Conservation (phyloP, 2,888 invertebrate species). For the Drosophila setosimentum region DNA sequence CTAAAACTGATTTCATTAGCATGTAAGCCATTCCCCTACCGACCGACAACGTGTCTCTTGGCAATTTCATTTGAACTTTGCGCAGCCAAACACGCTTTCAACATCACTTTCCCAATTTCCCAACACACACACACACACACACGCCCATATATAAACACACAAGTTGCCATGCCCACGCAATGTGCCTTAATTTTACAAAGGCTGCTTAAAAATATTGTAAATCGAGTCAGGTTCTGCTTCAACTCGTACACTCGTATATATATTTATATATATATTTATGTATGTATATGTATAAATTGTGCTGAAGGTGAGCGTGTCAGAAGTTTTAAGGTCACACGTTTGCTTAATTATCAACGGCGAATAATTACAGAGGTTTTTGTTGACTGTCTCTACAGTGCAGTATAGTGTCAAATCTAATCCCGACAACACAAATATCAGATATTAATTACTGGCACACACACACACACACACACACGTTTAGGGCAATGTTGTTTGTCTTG, state of each 20-base stretch:
- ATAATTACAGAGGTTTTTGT: conserved; percentile 34
- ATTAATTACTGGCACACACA: conserved; percentile 43
- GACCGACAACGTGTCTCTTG: conserved; percentile 39
- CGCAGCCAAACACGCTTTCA: conserved; percentile 35
- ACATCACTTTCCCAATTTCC: conserved; percentile 22
- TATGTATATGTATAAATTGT: conserved; percentile 1
- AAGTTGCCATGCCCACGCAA: conserved; percentile 1
- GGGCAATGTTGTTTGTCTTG: conserved; percentile 36
- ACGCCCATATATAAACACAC: conserved; percentile 1
- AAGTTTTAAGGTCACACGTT: conserved; percentile 53
- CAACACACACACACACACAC: not conserved
- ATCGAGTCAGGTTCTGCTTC: conserved; percentile 6
- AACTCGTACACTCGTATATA: not conserved
- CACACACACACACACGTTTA: conserved; percentile 14
- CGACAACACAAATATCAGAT: conserved; percentile 49
- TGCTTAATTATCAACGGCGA: conserved; percentile 40
- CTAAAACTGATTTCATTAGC: conserved; percentile 53
- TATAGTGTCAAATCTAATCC: conserved; percentile 40
- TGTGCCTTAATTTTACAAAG: conserved; percentile 42
- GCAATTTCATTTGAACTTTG: conserved; percentile 49
- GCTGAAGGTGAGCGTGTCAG: conserved; percentile 45
- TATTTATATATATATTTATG: no score
- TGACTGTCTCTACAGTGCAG: conserved; percentile 1
- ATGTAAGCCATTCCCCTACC: conserved; percentile 14
- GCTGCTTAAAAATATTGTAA: conserved; percentile 18